Evolutionary conservation across 2,888 invertebrate genomes (phyloP).

Genomic region (Melipona beecheii): DNA sequence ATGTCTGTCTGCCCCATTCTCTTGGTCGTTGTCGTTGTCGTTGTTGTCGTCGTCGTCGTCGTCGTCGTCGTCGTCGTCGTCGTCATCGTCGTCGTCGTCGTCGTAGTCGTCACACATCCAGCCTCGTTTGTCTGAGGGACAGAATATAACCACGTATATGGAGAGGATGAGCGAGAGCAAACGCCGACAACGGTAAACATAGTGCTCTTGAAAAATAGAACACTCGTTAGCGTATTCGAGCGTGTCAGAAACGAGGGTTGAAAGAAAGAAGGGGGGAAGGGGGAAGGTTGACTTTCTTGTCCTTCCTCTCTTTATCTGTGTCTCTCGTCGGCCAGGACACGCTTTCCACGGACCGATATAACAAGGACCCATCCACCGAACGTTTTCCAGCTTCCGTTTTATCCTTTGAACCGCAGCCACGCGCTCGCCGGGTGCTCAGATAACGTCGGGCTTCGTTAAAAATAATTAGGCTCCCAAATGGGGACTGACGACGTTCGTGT

Average conservation of each 20-base stretch:
- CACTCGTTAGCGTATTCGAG: conserved; percentile 68
- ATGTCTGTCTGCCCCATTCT: conserved; percentile 67
- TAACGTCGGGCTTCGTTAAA: conserved; percentile 31
- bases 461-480: conserved; percentile 35
- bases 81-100: conserved; percentile 29
- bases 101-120: conserved; percentile 26
- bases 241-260: conserved; percentile 31
- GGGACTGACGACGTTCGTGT: not conserved
- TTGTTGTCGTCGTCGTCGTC: conserved; percentile 27
- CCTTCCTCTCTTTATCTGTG: conserved; percentile 2
- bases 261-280: not conserved
- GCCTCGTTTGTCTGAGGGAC: conserved; percentile 38
- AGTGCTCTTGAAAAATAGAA: conserved; percentile 72
- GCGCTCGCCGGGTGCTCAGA: not conserved
- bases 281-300: conserved; percentile 46
- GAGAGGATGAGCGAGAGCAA: conserved; percentile 41
- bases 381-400: conserved; percentile 21
- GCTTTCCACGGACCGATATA: conserved; percentile 46
- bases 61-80: conserved; percentile 29
- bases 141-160: conserved; percentile 25
- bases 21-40: conserved; percentile 29
- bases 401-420: not conserved
- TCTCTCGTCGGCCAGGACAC: not conserved
- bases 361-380: conserved; percentile 38
- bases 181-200: conserved; percentile 66